Conservation (phyloP, 2,113 vertebrate species). For the Onychostoma macrolepis region DNA sequence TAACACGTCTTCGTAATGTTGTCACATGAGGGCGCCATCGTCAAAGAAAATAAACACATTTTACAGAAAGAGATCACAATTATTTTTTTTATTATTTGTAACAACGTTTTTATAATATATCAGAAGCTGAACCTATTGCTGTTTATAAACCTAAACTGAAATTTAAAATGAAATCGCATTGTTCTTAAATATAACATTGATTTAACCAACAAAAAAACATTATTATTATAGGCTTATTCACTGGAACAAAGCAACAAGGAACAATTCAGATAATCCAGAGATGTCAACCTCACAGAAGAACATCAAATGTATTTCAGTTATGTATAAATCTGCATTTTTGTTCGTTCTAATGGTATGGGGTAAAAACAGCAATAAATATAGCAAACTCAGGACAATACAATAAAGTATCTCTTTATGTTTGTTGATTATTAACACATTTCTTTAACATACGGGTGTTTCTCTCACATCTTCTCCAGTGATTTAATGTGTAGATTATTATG, state of each 20-base stretch:
- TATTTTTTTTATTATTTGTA: not conserved
- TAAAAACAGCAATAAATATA: not conserved
- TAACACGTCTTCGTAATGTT: not conserved
- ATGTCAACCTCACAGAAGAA: not conserved
- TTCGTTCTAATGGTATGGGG: no score
- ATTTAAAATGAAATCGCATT: not conserved
- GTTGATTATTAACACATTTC: not conserved
- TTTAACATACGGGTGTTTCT: not conserved
- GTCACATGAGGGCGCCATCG: not conserved
- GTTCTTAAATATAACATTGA: not conserved
- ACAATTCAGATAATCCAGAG: no score
- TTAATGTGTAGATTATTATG: conserved; percentile 24
- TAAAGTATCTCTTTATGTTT: not conserved
- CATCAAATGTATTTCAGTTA: no score
- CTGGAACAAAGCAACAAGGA: not conserved
- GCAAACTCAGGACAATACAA: not conserved
- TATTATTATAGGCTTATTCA: not conserved
- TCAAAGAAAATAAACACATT: not conserved
- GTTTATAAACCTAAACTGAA: no score
- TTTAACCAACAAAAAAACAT: not conserved
- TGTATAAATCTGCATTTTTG: no score
- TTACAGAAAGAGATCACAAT: not conserved
- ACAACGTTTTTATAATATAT: not conserved
- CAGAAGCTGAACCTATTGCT: not conserved
- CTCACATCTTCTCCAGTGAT: not conserved